Evolutionary conservation across 2,888 invertebrate species (phyloP), one percentile per base, ranked within the genome.

Genomic region (Masnerella sp.): DNA sequence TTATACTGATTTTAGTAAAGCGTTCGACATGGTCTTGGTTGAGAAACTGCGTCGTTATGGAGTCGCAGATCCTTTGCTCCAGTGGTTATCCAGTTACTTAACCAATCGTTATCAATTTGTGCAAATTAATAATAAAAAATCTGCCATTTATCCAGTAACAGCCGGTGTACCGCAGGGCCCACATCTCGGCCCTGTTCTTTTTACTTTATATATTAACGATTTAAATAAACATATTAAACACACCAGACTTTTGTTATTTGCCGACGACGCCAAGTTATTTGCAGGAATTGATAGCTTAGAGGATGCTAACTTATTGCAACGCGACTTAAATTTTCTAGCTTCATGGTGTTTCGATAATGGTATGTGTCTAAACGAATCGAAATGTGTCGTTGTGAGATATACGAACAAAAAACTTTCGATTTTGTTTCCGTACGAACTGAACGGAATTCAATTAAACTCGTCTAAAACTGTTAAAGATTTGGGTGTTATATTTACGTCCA

Each of bases 1-100:
- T n/a, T 38, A 38, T 7, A 38, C 15, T 15, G 38, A 38, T 15
- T 38, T 38, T 17, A 5, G 15, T 7, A 38, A 38, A 38, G 38
- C 38, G 5, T 38, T 38, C 1, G 38, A 38, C 5, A 38, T 5
- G 15, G 15, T 28, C n/a, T 34, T 34, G 11, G 5, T 34, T 2
- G 5, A 9, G 1, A 34, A 34, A 34, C 11, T 34, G 3, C 9
- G 11, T 5, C 14, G n/a, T 5, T 38, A 38, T 15, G 38, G 38
- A 7, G 1, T 15, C 5, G 14, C 38, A 8, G 38, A 15, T 7
- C 15, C 38, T 15, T 8, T 38, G 5, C 11, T n/a, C 1, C n/a
- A 34, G 11, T 34, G 2, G 34, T 34, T 34, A 11, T n/a, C n/a
- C 9, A 34, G 34, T 11, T 34, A 11, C 34, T 11, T 34, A 11